phyloP scores from a whole-genome alignment of 2,797 vertebrate species.

The Peromyscus nudipes region DNA sequence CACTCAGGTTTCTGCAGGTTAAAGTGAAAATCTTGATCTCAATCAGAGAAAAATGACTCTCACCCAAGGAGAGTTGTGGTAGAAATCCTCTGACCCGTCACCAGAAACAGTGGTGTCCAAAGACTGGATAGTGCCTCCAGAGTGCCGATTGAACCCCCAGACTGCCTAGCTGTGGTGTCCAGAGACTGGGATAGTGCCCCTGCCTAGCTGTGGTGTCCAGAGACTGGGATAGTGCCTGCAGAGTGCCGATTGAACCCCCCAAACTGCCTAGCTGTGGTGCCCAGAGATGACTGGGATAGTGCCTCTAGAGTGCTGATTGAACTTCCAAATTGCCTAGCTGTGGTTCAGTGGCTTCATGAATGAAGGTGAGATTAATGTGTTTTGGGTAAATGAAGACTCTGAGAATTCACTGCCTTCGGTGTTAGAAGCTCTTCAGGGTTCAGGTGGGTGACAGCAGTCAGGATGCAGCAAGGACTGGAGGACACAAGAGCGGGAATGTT shows the following conservation, averaged over 20 bases:
- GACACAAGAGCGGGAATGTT: neutral
- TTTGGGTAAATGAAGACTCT: neutral
- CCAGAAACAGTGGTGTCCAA: neutral
- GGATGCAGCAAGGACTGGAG: neutral
- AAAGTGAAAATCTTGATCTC: neutral
- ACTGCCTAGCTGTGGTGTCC: too few relatives aligned
- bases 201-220: neutral
- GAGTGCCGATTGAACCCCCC: neutral
- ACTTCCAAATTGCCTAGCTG: neutral
- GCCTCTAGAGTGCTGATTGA: too few relatives aligned
- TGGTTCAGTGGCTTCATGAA: neutral
- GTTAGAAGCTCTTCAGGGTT: neutral
- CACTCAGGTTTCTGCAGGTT: neutral
- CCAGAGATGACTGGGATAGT: too few relatives aligned
- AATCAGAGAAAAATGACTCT: neutral
- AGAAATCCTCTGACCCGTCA: neutral
- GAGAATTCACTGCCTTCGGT: neutral
- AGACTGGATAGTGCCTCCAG: too few relatives aligned
- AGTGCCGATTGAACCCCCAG: too few relatives aligned
- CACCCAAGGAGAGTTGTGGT: neutral
- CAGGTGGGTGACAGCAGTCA: too few relatives aligned
- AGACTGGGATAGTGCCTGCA: neutral
- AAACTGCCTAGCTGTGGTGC: neutral
- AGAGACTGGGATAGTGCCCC: too few relatives aligned
- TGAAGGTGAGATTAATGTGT: neutral